phyloP scores from a whole-genome alignment of 2,113 vertebrate species.

The Pseudonaja textilis region DNA sequence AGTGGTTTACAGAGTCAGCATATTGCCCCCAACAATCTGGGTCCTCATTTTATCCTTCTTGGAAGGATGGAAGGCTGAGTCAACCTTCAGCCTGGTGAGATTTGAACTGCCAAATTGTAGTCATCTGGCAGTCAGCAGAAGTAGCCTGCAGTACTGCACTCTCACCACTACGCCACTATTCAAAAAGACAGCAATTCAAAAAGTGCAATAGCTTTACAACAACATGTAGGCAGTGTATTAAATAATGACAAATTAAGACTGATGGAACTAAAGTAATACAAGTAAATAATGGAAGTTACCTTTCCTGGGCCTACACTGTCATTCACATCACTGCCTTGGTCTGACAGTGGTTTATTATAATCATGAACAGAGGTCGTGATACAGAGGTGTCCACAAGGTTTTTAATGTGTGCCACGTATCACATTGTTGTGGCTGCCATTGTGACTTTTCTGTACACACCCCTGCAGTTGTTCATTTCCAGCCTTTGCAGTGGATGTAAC shows the following conservation, averaged over 20 bases:
- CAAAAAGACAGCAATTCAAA: not conserved
- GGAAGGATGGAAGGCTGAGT: no score
- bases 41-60: no score
- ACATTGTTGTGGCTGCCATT: not conserved
- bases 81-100: no score
- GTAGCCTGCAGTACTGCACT: no score
- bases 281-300: not conserved
- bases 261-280: not conserved
- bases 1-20: no score
- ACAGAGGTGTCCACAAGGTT: not conserved
- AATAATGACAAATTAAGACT: not conserved
- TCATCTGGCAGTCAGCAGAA: no score
- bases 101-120: no score
- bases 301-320: not conserved
- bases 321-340: not conserved
- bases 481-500: not conserved
- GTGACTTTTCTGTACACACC: not conserved
- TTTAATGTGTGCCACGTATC: not conserved
- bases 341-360: not conserved
- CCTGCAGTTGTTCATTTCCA: not conserved
- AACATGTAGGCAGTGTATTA: not conserved
- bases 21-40: no score
- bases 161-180: no score
- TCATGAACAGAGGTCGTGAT: not conserved
- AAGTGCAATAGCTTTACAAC: not conserved